Percentiles rank a stretch among this genome's conserved stretches.
Evolutionary conservation across 2,113 vertebrate genomes (phyloP).

Genomic region (Mellivora capensis): DNA sequence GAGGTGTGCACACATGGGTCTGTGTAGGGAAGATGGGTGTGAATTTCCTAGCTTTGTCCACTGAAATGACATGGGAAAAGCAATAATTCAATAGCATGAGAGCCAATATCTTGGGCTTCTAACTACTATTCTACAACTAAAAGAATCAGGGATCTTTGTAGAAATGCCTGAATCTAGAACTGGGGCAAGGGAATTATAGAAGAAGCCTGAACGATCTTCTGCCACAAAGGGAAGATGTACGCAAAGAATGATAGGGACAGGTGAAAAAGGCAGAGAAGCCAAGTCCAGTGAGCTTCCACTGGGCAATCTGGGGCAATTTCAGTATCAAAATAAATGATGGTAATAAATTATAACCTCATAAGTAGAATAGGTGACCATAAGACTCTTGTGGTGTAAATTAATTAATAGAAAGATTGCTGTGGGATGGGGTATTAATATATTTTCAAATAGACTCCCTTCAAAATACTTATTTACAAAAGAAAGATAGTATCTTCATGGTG

Average conservation of each 20-base stretch:
- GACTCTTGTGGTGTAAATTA: neutral
- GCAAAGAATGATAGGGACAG: neutral
- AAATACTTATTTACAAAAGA: constrained; percentile 6
- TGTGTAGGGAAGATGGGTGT: neutral
- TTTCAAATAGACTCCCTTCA: neutral
- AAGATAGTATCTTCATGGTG: neutral
- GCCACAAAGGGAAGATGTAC: neutral
- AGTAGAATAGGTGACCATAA: neutral
- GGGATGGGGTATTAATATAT: neutral
- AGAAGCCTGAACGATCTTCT: neutral
- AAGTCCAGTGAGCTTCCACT: neutral
- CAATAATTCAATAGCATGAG: neutral
- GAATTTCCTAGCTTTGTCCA: neutral
- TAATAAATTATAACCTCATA: neutral
- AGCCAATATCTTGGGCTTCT: neutral
- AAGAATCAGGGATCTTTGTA: neutral
- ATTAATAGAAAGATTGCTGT: neutral
- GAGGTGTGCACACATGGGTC: neutral
- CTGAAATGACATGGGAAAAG: neutral
- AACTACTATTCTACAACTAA: neutral
- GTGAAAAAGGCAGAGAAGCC: neutral
- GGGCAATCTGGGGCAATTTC: neutral
- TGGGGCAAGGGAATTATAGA: neutral
- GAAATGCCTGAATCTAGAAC: neutral
- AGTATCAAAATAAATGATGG: neutral